Evolutionary conservation across 2,797 vertebrate genomes (phyloP), one percentile per base, ranked within the genome.

Genomic region (Cottoperca gobio): DNA sequence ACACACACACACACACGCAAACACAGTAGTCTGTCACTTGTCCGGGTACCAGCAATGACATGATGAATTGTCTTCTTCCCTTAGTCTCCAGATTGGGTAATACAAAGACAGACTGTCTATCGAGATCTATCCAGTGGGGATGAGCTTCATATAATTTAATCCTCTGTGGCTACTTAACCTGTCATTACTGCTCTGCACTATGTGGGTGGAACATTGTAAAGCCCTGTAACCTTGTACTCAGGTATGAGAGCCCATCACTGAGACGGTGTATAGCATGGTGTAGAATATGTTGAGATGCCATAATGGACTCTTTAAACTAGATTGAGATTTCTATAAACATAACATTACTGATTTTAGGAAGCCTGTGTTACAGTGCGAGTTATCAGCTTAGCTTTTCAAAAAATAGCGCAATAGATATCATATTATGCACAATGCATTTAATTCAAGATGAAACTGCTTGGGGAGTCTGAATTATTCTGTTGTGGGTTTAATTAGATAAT

Each of bases 111-210:
- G 78, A 82, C 62, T n/a, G n/a, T n/a, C n/a, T n/a, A n/a, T n/a
- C n/a, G n/a, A n/a, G n/a, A 24, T 85, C 76, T 61, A 73, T 82
- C 78, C 78, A 82, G 59, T 8, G 40, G 81, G 79, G 69, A 89
- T 71, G 82, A 79, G 80, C 80, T 81, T 74, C 77, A 78, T 75
- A 76, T 85, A 80, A 88, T 86, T 71, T 60, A 78, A 86, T 87
- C 87, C 85, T 82, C 75, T 75, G 72, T 83, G 84, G 78, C 82
- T 82, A 74, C 78, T 90, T 87, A 90, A 87, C 85, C 78, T 86
- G 83, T 87, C 83, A 80, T n/a, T 76, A 82, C 66, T 83, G 69
- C 73, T 73, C 40, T 76, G 62, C 63, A 62, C 60, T 26, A 31
- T 64, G 79, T 81, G 63, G 64, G 82, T 58, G 77, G 79, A 82